These are phyloP conservation scores for Halichoeres trimaculatus DNA, from an alignment of 2,113 vertebrate species.

Conservation along the genomic window DNA sequence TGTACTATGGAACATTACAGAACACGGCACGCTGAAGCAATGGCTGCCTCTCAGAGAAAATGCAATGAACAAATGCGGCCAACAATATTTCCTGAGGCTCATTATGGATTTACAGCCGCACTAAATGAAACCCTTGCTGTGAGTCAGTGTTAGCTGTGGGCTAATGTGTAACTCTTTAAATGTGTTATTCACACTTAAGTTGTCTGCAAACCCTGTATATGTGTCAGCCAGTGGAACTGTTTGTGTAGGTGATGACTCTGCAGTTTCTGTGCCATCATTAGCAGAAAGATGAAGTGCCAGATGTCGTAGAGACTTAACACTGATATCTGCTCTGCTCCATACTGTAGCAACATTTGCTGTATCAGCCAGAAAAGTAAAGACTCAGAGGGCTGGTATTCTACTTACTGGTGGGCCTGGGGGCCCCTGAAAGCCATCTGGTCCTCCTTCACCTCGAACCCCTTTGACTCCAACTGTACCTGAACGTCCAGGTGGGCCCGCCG, in stretches of 20 bases:
- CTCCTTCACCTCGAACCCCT: slow-evolving; percentile 76
- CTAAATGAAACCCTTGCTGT: slow-evolving; percentile 68
- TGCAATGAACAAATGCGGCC: slow-evolving; percentile 59
- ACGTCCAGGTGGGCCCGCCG: slow-evolving; percentile 76
- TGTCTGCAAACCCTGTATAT: slow-evolving; percentile 53
- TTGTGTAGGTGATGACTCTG: slow-evolving; percentile 32
- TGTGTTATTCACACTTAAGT: slow-evolving; percentile 62
- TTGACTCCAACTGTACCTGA: slow-evolving; percentile 76
- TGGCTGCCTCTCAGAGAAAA: slow-evolving; percentile 60
- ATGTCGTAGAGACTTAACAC: slow-evolving; percentile 9
- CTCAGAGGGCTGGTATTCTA: slow-evolving; percentile 36
- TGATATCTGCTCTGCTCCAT: not conserved
- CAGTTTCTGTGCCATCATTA: slow-evolving; percentile 35
- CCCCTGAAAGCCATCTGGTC: slow-evolving; percentile 79
- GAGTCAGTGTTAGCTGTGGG: slow-evolving; percentile 47
- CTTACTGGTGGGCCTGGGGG: slow-evolving; percentile 79
- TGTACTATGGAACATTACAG: slow-evolving; percentile 44
- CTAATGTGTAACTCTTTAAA: slow-evolving; percentile 73
- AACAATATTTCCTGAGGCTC: slow-evolving; percentile 67
- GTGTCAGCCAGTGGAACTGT: slow-evolving; percentile 25
- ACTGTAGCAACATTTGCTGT: not conserved
- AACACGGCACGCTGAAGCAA: slow-evolving; percentile 41
- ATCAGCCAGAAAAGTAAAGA: not conserved
- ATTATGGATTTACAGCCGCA: slow-evolving; percentile 72
- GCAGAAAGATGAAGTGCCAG: slow-evolving; percentile 17